Evolutionary conservation across 2,797 vertebrate species (phyloP).

Genomic region (Chrosomus eos): DNA sequence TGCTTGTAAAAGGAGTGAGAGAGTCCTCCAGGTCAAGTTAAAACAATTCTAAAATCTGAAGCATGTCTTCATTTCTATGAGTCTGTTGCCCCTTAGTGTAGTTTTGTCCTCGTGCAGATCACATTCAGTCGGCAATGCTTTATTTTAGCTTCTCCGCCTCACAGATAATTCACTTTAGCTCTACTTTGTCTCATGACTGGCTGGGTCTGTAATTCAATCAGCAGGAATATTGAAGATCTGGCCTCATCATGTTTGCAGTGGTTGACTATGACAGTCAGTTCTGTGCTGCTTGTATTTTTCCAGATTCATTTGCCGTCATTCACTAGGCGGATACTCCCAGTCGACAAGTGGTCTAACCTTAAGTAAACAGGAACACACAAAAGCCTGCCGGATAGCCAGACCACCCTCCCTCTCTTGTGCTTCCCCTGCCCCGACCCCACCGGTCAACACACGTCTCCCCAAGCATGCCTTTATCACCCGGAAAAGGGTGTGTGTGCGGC

Average conservation of each 20-base stretch:
- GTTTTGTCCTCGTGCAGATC: not conserved
- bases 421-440: not conserved
- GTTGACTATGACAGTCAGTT: not conserved
- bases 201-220: constrained; percentile 33
- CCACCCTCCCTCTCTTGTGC: constrained; percentile 24
- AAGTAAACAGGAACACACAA: constrained; percentile 63
- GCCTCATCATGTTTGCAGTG: not conserved
- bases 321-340: constrained; percentile 25
- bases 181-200: constrained; percentile 1
- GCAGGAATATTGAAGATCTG: constrained; percentile 6
- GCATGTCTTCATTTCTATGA: not conserved
- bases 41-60: not conserved
- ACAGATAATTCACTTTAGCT: not conserved
- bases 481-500: constrained; percentile 57
- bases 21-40: not conserved
- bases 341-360: constrained; percentile 30
- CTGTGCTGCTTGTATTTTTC: not conserved
- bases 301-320: constrained; percentile 9
- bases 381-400: constrained; percentile 34
- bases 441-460: not conserved
- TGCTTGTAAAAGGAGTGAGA: not conserved
- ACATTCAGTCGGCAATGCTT: not conserved
- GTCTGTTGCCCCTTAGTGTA: not conserved
- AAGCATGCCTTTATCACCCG: constrained; percentile 44
- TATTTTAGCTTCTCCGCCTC: not conserved